Percentiles rank a stretch among this genome's conserved stretches.
phyloP scores from a whole-genome alignment of 2,888 invertebrate genomes.

The Epicampocera succincta region DNA sequence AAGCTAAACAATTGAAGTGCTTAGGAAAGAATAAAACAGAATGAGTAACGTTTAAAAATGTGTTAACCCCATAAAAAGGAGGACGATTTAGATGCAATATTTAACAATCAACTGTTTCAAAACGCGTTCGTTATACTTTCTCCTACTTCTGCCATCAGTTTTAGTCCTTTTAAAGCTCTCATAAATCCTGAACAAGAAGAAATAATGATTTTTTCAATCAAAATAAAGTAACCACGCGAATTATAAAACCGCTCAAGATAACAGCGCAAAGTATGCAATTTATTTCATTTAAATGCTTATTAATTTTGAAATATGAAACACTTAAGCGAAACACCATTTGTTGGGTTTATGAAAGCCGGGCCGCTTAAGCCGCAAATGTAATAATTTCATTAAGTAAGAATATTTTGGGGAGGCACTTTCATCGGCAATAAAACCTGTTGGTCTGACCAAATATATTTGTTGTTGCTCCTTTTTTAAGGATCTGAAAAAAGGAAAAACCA shows the following conservation, averaged over 20 bases:
- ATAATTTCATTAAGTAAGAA: too few species aligned
- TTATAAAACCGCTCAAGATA: slow-evolving; percentile 12
- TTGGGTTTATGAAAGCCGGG: not conserved
- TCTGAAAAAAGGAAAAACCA: too few species aligned
- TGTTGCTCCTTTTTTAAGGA: too few species aligned
- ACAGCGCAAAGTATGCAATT: slow-evolving; percentile 44
- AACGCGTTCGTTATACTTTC: not conserved
- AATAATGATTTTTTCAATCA: slow-evolving; percentile 15
- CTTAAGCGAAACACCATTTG: not conserved
- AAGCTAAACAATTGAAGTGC: slow-evolving; percentile 1
- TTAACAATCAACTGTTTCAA: slow-evolving; percentile 63
- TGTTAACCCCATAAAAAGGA: slow-evolving; percentile 31
- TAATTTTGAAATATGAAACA: slow-evolving; percentile 38
- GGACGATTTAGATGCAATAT: slow-evolving; percentile 57
- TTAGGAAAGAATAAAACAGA: not conserved
- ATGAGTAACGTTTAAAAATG: slow-evolving; percentile 21
- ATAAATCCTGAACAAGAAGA: slow-evolving; percentile 32
- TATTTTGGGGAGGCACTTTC: too few species aligned
- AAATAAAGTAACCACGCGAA: slow-evolving; percentile 11
- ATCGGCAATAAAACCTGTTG: too few species aligned
- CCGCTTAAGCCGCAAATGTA: too few species aligned
- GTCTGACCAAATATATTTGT: too few species aligned
- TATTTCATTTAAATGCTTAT: slow-evolving; percentile 40
- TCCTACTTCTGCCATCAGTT: not conserved
- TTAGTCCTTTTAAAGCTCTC: slow-evolving; percentile 26